Evolutionary conservation across 2,797 vertebrate species (phyloP), one percentile per base, ranked within the genome.

Genomic region (Saxicola maurus): DNA sequence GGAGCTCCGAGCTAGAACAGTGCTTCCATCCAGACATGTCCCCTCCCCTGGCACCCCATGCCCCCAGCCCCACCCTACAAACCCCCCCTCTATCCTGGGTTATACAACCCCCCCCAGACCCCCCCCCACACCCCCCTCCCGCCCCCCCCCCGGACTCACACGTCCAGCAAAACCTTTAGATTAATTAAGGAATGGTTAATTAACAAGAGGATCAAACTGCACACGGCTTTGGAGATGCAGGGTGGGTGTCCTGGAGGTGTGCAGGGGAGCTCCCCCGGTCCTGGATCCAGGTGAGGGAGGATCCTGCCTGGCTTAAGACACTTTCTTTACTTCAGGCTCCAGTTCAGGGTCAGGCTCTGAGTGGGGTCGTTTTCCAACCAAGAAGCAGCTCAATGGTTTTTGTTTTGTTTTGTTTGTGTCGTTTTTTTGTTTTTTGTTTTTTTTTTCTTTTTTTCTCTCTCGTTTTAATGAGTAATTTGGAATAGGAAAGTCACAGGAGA

Each of bases 401-500:
- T 56, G 20, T 48, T 87, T 51, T 25, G n/a, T 53, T 66, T 69
- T 8, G 21, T 35, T 31, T 30, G 16, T 37, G 61, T 52, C 19
- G 6, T 14, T 49, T 71, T 40, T 49, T 35, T 31, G 4, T 31
- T 31, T 37, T 9, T 13, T 17, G 12, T 65, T 86, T 18, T 49
- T 43, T 18, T n/a, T 35, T 5, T 10, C 5, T 37, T 17, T 15
- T 13, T 77, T 59, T 90, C 28, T 83, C 62, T 86, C 75, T 95
- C 2, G 11, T 94, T 94, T 87, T 91, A 85, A 92, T 60, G 77
- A 84, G 75, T 81, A 92, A 91, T 82, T 95, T 90, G 93, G 71
- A 81, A 95, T n/a, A 88, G 95, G 94, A 94, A 94, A 96, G 96
- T 96, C 95, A 92, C 86, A 96, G 93, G 96, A 94, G 90, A 90